Evolutionary conservation across 2,888 invertebrate species (phyloP), one percentile per base, ranked within the genome.

Genomic region (Chloroclysta siterata): DNA sequence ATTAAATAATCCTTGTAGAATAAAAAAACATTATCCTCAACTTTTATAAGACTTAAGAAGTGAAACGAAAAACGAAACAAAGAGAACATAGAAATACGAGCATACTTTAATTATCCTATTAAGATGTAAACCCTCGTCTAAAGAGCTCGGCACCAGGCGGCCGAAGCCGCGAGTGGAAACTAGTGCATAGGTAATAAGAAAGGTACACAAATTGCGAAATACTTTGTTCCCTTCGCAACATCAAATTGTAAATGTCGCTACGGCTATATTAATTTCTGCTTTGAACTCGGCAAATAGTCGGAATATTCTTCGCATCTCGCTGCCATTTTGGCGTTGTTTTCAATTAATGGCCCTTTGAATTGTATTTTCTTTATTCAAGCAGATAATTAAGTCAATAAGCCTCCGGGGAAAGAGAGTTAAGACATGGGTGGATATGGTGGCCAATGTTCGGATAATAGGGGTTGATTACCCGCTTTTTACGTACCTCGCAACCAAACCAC

Each of bases 321-420:
- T 50, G 61, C 52, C 48, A 53, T 48, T 50, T 50, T 58, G 47
- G 36, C 52, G 53, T 51, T 62, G 51, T 63, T 68, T 68, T 50
- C 66, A 63, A 66, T 69, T 63, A 56, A 64, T 68, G 42, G 66
- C 39, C 58, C 56, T 64, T 63, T 57, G 60, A 60, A 39, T 65
- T 69, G 60, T 69, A 50, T 66, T 65, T 69, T 68, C 64, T 72
- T 66, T 64, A 63, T 66, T 68, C 60, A 56, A 51, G 17, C 52
- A 59, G 64, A 67, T 70, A 68, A 70, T 68, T 62, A 68, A 64
- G 62, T 59, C 61, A 62, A 63, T 60, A 60, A 67, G 63, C 69
- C 52, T 63, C 22, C 53, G 56, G 60, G 44, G 29, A 48, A 17
- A 56, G 36, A 28, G 7, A 44, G 42, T 60, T 46, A 0, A 15